Percentiles rank a stretch among this genome's conserved stretches.
phyloP scores from a whole-genome alignment of 2,888 invertebrate genomes.

The Nectonema munidae region DNA sequence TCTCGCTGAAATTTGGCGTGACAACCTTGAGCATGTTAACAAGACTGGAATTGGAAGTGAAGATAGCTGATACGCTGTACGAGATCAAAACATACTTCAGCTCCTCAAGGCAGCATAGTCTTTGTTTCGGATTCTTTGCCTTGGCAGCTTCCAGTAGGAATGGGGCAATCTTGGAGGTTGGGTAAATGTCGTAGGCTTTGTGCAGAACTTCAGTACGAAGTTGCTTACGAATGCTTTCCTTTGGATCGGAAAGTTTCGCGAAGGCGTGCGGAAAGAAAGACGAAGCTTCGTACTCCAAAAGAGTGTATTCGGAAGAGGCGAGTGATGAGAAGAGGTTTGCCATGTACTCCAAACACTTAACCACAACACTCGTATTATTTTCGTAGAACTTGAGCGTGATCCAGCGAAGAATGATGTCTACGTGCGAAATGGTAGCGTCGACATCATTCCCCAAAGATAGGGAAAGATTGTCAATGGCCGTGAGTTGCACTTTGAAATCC shows the following conservation, averaged over 20 bases:
- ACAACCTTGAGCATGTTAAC: too few species aligned
- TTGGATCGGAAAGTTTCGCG: conserved; percentile 35
- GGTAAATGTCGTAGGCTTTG: conserved; percentile 49
- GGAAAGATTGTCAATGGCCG: conserved; percentile 60
- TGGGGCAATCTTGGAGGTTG: conserved; percentile 52
- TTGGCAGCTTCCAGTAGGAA: conserved; percentile 73
- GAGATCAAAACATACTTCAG: too few species aligned
- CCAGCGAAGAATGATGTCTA: conserved; percentile 84
- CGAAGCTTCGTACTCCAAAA: conserved; percentile 58
- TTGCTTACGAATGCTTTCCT: conserved; percentile 47
- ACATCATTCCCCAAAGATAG: conserved; percentile 42
- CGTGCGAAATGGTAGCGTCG: conserved; percentile 46
- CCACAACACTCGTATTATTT: conserved; percentile 77
- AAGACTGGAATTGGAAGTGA: too few species aligned
- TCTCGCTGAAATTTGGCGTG: too few species aligned
- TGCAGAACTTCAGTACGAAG: conserved; percentile 52
- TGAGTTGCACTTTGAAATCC: conserved; percentile 70
- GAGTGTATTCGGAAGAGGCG: conserved; percentile 39
- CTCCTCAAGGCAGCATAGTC: conserved; percentile 82
- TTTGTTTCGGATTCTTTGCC: conserved; percentile 74
- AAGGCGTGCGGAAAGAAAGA: conserved; percentile 77
- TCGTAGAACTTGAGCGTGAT: conserved; percentile 77
- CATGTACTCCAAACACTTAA: conserved; percentile 72
- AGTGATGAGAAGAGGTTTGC: conserved; percentile 45
- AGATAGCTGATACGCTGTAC: too few species aligned